Evolutionary conservation across 2,113 vertebrate species (phyloP).

Genomic region (Progne subis): DNA sequence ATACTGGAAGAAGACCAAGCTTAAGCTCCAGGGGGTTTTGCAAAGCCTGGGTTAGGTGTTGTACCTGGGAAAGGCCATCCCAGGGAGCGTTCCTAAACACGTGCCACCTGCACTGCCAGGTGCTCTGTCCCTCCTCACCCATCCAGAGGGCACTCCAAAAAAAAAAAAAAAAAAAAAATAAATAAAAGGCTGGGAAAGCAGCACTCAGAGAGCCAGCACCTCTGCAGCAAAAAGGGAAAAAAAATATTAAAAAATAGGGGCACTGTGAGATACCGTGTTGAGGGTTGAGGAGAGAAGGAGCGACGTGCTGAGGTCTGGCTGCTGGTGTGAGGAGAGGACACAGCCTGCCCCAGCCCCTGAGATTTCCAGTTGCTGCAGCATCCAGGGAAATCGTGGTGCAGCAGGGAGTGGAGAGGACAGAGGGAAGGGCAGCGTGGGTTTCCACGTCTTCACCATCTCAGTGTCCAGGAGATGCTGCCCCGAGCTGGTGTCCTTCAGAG

Average conservation of each 20-base stretch:
- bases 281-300: background rate
- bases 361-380: background rate
- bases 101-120: background rate
- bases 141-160: background rate
- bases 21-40: background rate
- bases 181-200: background rate
- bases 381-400: background rate
- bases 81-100: accelerated
- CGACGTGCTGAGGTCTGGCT: background rate
- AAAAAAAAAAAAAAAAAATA: background rate
- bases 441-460: background rate
- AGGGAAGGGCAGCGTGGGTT: background rate
- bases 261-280: background rate
- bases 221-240: background rate
- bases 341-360: constrained; percentile 38
- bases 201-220: background rate
- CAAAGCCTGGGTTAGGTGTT: background rate
- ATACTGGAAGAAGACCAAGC: background rate
- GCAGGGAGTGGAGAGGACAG: background rate
- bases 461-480: background rate
- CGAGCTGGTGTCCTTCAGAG: constrained; percentile 43
- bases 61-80: background rate
- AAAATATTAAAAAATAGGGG: background rate
- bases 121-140: background rate
- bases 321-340: constrained; percentile 24